These are phyloP conservation scores for Turritopsis dohrnii DNA, from an alignment of 30 jellyfish, hydroid and myxozoan species.

Conservation along the genomic window DNA sequence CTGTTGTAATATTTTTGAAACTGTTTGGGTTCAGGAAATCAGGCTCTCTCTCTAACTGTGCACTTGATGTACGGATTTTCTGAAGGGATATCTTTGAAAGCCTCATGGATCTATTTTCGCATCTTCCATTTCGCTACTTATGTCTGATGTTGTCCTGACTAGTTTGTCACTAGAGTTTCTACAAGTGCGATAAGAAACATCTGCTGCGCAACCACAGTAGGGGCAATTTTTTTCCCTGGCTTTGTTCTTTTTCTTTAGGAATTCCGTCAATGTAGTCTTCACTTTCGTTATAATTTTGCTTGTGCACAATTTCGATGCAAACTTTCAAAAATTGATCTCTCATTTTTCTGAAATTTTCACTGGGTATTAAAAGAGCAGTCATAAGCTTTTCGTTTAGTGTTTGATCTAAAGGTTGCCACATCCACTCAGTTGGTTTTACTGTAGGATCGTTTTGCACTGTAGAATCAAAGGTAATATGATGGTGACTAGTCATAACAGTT, in stretches of 20 bases:
- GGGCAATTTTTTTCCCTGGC: not conserved
- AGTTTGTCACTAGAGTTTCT: not conserved
- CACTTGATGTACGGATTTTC: no score
- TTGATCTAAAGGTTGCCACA: not conserved
- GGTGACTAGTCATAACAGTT: not conserved
- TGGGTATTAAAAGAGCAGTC: not conserved
- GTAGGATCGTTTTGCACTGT: not conserved
- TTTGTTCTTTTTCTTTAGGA: not conserved
- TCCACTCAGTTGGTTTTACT: not conserved
- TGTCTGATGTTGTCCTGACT: not conserved
- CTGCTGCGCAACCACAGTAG: not conserved
- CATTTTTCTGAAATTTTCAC: not conserved
- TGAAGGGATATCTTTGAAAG: not conserved
- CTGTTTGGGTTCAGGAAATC: not conserved
- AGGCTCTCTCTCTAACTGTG: no score
- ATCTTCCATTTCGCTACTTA: not conserved
- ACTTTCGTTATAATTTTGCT: not conserved
- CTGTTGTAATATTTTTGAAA: not conserved
- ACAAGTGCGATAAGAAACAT: not conserved
- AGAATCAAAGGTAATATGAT: not conserved
- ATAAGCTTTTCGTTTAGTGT: not conserved
- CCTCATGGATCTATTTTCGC: not conserved
- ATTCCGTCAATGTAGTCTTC: not conserved
- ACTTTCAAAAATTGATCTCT: not conserved
- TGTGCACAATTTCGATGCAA: not conserved